Evolutionary conservation across 2,888 invertebrate species (phyloP).

Genomic region (Cephus pulcher): DNA sequence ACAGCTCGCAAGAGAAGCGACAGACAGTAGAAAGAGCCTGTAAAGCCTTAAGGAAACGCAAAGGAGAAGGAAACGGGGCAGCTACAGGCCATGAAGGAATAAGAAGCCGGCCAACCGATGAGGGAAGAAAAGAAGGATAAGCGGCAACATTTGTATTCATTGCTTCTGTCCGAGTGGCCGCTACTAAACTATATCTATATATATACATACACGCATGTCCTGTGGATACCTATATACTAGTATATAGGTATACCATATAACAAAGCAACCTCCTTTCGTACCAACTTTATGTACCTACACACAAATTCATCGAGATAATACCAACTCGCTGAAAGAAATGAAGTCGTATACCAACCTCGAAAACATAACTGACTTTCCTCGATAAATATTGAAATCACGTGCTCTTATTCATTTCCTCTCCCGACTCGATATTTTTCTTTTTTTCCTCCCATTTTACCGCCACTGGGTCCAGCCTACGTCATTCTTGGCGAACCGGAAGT

Average conservation of each 20-base stretch:
- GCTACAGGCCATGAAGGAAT: background rate
- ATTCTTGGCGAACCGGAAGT: too few relatives aligned
- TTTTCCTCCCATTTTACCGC: background rate
- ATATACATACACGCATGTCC: background rate
- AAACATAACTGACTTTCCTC: background rate
- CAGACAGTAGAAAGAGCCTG: slow-evolving; percentile 19
- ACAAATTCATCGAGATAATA: slow-evolving; percentile 1
- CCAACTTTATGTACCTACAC: background rate
- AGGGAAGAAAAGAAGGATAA: slow-evolving; percentile 18
- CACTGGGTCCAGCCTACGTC: background rate
- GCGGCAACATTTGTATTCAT: slow-evolving; percentile 23
- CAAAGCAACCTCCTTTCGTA: too few relatives aligned
- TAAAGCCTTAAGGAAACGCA: too few relatives aligned
- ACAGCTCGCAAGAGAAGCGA: slow-evolving; percentile 24
- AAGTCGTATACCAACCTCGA: slow-evolving; percentile 3
- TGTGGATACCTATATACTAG: background rate
- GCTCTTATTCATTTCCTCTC: too few relatives aligned
- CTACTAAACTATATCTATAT: background rate
- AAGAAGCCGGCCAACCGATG: background rate
- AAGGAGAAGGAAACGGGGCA: too few relatives aligned
- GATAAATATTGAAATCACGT: slow-evolving; percentile 6
- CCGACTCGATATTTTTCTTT: background rate
- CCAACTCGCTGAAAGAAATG: background rate
- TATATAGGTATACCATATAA: too few relatives aligned
- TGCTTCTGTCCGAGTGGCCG: slow-evolving; percentile 21